Base-by-base conservation (phyloP, 1,140 invertebrate species). In the Sarcophaga peregrina region DNA sequence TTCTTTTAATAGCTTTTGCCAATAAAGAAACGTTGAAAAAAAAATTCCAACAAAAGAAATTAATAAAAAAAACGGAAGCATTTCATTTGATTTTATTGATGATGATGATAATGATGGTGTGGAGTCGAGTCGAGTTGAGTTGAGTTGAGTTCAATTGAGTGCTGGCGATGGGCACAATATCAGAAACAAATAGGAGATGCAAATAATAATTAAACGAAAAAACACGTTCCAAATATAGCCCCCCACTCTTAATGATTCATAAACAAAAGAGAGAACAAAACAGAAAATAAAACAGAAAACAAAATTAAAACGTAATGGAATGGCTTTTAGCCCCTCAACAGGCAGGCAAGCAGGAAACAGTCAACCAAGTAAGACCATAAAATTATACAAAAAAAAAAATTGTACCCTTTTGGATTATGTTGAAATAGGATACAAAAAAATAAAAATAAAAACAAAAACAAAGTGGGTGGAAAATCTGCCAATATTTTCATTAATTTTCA, bases 81-180 rank as follows among this genome's bases (percentile, higher is more conserved):
- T 78, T 78, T 78, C 15, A 78, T 78, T 78, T 78, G 75, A 78
- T 50, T 50, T 78, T 78, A 78, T 78, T 52, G 75, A 78, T 78
- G 75, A 68, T 68, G 62, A 25, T 68, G 10, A 20, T 20, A 8
- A 68, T 68, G 17, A 68, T 37, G 25, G 25, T 37, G 4, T 37
- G 25, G 25, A 37, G 25, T 37, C 25, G 25, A 37, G 25, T 37
- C 25, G 25, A 37, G 25, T 37, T 37, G 25, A 37, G 25, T 37
- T 37, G 25, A 37, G 25, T 37, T 37, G 25, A 37, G 25, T 37
- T 37, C 25, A 37, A 37, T 37, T 37, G 25, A 37, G 25, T 2
- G 25, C 25, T 37, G 25, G 25, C 25, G 25, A 2, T 37, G 25
- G 25, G 25, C 25, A 37, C 25, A 37, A 37, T 37, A 37, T 37